These are phyloP conservation scores for Oreochromis niloticus DNA, from an alignment of 2,113 vertebrate genomes.

Conservation along the genomic window DNA sequence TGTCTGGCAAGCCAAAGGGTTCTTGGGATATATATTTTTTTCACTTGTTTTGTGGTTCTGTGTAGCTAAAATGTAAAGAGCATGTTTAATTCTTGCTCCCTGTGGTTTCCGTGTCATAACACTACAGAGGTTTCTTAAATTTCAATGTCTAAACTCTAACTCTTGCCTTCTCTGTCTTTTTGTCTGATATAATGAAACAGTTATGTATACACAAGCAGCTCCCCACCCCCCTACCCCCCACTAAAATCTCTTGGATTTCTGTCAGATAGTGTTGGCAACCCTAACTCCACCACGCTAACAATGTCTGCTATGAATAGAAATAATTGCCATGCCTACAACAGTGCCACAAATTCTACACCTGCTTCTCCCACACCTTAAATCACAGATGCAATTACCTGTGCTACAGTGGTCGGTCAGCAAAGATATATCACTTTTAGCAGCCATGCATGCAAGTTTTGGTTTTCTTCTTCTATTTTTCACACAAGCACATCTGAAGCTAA, in stretches of 20 bases:
- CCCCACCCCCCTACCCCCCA: neutral
- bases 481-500: neutral
- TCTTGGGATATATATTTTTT: neutral
- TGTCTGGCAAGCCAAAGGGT: neutral
- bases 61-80: neutral
- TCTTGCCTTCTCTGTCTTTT: neutral
- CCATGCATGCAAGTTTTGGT: neutral
- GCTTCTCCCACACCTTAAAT: slow-evolving; percentile 29
- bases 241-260: neutral
- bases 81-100: neutral
- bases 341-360: slow-evolving; percentile 7
- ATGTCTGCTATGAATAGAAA: slow-evolving; percentile 36
- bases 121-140: neutral
- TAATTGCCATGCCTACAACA: slow-evolving; percentile 1
- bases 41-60: neutral
- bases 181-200: neutral
- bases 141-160: neutral
- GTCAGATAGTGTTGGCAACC: slow-evolving; percentile 5
- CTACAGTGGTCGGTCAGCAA: neutral
- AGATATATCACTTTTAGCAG: neutral
- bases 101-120: neutral
- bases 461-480: neutral
- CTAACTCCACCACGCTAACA: neutral
- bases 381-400: slow-evolving; percentile 23
- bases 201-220: neutral